phyloP scores from a whole-genome alignment of 2,113 vertebrate species.

The Actenoides lindsayi region DNA sequence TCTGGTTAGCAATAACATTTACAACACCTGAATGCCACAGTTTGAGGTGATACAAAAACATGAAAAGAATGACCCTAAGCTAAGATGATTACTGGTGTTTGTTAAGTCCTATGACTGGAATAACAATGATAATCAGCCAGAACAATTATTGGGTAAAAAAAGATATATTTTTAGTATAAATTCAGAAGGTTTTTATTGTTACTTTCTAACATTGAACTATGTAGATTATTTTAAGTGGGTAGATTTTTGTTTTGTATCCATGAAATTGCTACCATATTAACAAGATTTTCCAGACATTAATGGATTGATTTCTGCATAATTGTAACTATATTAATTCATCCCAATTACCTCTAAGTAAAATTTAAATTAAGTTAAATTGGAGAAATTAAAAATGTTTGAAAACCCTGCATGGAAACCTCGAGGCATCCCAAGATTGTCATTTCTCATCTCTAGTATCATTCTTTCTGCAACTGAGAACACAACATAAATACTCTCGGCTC shows the following conservation, averaged over 20 bases:
- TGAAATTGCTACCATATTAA: slow-evolving; percentile 77
- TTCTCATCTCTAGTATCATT: slow-evolving; percentile 57
- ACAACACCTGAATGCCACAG: background rate
- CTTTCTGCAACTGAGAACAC: slow-evolving; percentile 23
- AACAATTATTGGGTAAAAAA: background rate
- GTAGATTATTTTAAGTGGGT: slow-evolving; percentile 44
- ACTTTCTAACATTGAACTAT: slow-evolving; percentile 68
- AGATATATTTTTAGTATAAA: background rate
- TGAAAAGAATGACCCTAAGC: background rate
- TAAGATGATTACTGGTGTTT: background rate
- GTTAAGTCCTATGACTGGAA: background rate
- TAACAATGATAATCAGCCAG: background rate
- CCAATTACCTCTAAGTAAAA: slow-evolving; percentile 83
- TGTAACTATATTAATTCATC: slow-evolving; percentile 82
- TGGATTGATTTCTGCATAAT: slow-evolving; percentile 80
- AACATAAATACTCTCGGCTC: background rate
- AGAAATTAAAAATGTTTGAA: slow-evolving; percentile 82
- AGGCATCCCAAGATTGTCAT: slow-evolving; percentile 68
- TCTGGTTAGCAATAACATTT: background rate
- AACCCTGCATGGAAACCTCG: slow-evolving; percentile 67
- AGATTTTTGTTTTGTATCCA: slow-evolving; percentile 74
- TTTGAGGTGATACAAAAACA: background rate
- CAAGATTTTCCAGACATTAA: slow-evolving; percentile 79
- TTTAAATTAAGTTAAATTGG: slow-evolving; percentile 83
- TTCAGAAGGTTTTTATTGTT: slow-evolving; percentile 9